A percentile compares a stretch with the other conserved stretches of the same genome.
phyloP scores from a whole-genome alignment of 2,888 invertebrate genomes.

The Harpagoxenus sublaevis region DNA sequence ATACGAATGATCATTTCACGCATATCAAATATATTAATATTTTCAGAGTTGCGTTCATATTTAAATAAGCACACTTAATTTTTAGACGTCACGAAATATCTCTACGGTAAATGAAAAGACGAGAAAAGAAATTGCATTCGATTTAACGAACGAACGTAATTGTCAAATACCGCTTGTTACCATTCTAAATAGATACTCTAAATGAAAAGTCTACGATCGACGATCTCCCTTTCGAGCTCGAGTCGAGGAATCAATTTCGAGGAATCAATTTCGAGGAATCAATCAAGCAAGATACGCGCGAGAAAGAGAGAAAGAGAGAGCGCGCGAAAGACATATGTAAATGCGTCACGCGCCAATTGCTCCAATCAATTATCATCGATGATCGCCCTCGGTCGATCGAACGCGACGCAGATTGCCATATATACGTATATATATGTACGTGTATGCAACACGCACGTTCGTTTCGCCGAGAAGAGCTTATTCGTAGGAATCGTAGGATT shows the following conservation, averaged over 20 bases:
- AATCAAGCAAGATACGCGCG: neutral
- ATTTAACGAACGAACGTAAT: neutral
- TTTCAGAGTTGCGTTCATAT: neutral
- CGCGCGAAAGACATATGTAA: neutral
- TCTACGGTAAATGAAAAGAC: neutral
- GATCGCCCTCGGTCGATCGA: conserved; percentile 11
- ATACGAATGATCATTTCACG: neutral
- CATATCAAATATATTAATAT: neutral
- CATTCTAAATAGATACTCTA: neutral
- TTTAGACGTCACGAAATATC: neutral
- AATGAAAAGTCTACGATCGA: neutral
- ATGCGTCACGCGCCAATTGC: conserved; percentile 46
- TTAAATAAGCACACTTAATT: neutral
- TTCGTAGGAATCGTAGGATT: neutral
- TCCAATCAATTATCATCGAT: conserved; percentile 38
- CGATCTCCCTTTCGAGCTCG: neutral
- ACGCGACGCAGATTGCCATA: conserved; percentile 9
- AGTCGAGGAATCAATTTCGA: neutral
- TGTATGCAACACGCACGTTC: neutral
- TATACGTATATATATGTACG: neutral
- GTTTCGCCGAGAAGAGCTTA: neutral
- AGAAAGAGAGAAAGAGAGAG: neutral
- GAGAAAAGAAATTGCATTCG: neutral
- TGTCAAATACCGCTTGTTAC: neutral
- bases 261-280: conserved; percentile 34